Percentiles rank a stretch among this genome's conserved stretches.
phyloP scores from a whole-genome alignment of 2,888 invertebrate species.

The Lacanobia oleracea region DNA sequence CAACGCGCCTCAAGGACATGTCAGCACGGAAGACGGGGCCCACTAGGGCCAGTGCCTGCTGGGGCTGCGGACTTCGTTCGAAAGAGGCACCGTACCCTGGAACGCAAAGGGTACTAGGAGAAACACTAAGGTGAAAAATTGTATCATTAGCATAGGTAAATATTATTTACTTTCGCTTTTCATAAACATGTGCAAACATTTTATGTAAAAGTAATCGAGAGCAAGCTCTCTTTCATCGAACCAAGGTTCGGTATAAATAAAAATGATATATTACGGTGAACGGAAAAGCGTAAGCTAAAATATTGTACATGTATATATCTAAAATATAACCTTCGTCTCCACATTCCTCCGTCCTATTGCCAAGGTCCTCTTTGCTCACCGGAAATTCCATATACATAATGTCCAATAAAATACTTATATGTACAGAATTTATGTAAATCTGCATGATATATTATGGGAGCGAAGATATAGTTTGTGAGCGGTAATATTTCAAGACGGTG shows the following conservation, averaged over 20 bases:
- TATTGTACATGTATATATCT: slow-evolving; percentile 37
- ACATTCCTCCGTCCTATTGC: slow-evolving; percentile 22
- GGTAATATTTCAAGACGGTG: slow-evolving; percentile 56
- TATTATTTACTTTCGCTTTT: neutral
- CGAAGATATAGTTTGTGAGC: slow-evolving; percentile 56
- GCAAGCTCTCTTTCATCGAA: slow-evolving; percentile 1
- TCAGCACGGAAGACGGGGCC: too few species aligned
- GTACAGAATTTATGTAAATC: slow-evolving; percentile 50
- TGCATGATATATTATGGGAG: slow-evolving; percentile 52
- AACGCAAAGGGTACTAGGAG: too few species aligned
- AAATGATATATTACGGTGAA: slow-evolving; percentile 44
- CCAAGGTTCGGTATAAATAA: slow-evolving; percentile 21
- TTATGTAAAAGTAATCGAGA: slow-evolving; percentile 7
- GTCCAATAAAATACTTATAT: slow-evolving; percentile 38
- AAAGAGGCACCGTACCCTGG: too few species aligned
- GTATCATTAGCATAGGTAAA: too few species aligned
- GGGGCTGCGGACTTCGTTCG: too few species aligned
- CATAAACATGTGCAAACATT: neutral
- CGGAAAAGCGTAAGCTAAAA: slow-evolving; percentile 43
- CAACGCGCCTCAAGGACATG: too few species aligned
- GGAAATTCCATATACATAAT: slow-evolving; percentile 51
- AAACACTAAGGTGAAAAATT: too few species aligned
- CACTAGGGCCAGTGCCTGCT: too few species aligned
- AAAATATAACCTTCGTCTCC: slow-evolving; percentile 46
- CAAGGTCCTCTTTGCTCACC: slow-evolving; percentile 33